Conservation (phyloP, 1,140 invertebrate species). For the Ostrea denselamellosa region DNA sequence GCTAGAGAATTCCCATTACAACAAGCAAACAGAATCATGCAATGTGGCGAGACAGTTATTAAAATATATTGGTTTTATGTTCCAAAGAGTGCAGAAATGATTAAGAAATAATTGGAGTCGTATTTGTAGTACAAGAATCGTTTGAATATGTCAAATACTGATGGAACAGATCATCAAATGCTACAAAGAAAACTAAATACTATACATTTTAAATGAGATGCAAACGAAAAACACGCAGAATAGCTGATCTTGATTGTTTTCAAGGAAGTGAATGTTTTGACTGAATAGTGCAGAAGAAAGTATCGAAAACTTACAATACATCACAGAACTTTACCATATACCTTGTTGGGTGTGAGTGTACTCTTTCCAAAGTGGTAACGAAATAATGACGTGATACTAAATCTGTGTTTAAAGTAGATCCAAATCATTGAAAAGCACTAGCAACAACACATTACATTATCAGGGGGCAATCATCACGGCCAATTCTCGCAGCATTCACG, state of each 20-base stretch:
- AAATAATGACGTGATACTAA: slow-evolving; percentile 8
- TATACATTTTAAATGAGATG: neutral
- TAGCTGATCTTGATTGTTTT: neutral
- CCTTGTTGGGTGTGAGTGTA: neutral
- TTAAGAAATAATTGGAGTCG: neutral
- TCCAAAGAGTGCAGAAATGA: slow-evolving; percentile 13
- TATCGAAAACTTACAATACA: neutral
- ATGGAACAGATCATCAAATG: neutral
- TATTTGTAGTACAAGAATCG: neutral
- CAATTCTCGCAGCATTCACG: neutral
- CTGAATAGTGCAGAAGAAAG: neutral
- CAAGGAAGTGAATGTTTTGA: neutral
- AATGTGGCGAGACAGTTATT: neutral
- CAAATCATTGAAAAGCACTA: neutral
- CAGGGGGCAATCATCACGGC: neutral
- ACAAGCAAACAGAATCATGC: neutral
- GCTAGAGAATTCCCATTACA: neutral
- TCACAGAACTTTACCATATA: neutral
- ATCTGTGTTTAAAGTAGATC: neutral
- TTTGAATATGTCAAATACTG: slow-evolving; percentile 5
- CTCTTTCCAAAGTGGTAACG: neutral
- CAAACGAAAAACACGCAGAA: neutral
- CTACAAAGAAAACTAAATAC: neutral
- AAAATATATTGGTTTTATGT: neutral
- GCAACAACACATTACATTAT: neutral